Conservation (phyloP, 2,888 invertebrate genomes). For the Drosophila anomalata region DNA sequence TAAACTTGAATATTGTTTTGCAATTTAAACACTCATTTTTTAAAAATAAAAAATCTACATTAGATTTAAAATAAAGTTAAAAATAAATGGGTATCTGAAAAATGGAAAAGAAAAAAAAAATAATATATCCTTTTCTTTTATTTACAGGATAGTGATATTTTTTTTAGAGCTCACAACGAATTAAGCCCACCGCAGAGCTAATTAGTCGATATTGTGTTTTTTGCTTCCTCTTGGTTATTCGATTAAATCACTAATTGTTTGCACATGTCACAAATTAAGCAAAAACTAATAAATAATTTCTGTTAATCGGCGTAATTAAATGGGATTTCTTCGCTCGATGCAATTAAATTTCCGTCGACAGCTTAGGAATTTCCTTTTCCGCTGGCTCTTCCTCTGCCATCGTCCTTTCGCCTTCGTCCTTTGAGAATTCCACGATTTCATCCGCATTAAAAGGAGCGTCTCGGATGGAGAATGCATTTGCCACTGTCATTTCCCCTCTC, state of each 20-base stretch:
- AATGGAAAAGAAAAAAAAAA: background rate
- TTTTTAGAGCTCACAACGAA: slow-evolving; percentile 8
- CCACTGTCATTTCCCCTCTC: slow-evolving; percentile 66
- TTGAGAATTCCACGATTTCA: slow-evolving; percentile 24
- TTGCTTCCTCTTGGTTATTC: slow-evolving; percentile 24
- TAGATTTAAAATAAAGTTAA: too few species aligned
- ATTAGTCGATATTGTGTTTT: slow-evolving; percentile 26
- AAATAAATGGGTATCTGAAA: too few species aligned
- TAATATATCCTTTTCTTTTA: background rate
- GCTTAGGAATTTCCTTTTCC: slow-evolving; percentile 37
- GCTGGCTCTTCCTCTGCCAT: background rate
- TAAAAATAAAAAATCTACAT: too few species aligned
- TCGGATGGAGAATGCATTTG: slow-evolving; percentile 54
- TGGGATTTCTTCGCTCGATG: slow-evolving; percentile 31
- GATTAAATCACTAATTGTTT: slow-evolving; percentile 40
- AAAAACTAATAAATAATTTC: slow-evolving; percentile 44
- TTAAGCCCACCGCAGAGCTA: slow-evolving; percentile 17
- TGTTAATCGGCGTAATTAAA: slow-evolving; percentile 39
- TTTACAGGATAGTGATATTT: background rate
- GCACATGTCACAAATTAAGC: slow-evolving; percentile 47
- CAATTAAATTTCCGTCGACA: slow-evolving; percentile 48
- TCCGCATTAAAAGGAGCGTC: slow-evolving; percentile 24
- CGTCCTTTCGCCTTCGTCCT: background rate
- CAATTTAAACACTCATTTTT: too few species aligned
- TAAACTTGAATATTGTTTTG: too few species aligned